These are phyloP conservation scores for Ectemnius lituratus DNA, from an alignment of 2,888 invertebrate species.

Conservation along the genomic window DNA sequence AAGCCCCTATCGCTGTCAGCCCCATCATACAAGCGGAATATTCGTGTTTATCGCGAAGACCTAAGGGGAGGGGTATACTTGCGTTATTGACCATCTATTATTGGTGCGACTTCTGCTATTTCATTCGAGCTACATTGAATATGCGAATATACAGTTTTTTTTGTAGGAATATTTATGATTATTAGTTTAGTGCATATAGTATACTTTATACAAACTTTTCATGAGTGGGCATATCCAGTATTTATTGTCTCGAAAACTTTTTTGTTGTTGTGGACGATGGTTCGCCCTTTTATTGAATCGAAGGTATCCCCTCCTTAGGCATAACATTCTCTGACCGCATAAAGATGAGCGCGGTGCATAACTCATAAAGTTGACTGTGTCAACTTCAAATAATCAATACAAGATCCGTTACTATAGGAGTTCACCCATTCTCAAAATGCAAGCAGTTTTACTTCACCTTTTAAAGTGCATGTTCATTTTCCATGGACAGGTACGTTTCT, in stretches of 20 bases:
- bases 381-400: slow-evolving; percentile 14
- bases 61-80: neutral
- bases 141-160: neutral
- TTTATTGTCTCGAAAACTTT: slow-evolving; percentile 2
- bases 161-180: slow-evolving; percentile 8
- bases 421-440: slow-evolving; percentile 13
- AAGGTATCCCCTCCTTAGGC: slow-evolving; percentile 1
- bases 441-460: slow-evolving; percentile 19
- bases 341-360: slow-evolving; percentile 31
- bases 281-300: neutral
- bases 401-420: slow-evolving; percentile 12
- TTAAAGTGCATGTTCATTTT: slow-evolving; percentile 9
- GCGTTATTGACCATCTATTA: too few relatives aligned
- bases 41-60: neutral
- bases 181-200: neutral
- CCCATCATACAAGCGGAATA: slow-evolving; percentile 21
- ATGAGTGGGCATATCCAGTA: neutral
- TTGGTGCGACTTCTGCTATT: too few relatives aligned
- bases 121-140: neutral
- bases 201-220: slow-evolving; percentile 11
- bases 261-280: neutral
- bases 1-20: slow-evolving; percentile 56
- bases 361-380: slow-evolving; percentile 37
- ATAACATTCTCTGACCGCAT: neutral
- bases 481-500: slow-evolving; percentile 41